phyloP scores from a whole-genome alignment of 1,140 invertebrate species.

The Tetramorium alpestre region DNA sequence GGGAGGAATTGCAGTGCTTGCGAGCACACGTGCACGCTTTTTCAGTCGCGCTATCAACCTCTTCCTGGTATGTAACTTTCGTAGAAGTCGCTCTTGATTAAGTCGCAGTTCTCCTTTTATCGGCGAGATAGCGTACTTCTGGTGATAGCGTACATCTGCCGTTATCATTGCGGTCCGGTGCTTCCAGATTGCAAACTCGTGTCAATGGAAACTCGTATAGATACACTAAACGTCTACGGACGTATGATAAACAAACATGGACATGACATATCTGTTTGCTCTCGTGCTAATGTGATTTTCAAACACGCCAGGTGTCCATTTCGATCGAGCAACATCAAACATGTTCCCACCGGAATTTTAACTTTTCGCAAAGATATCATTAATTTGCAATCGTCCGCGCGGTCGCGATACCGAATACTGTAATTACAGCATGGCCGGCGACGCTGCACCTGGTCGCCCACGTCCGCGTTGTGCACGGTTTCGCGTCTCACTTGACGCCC shows the following conservation, averaged over 20 bases:
- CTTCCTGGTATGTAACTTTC: constrained; percentile 46
- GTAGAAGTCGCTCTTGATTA: constrained; percentile 37
- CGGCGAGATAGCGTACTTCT: constrained; percentile 46
- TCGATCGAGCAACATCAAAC: background rate
- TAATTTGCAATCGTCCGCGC: background rate
- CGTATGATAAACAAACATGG: background rate
- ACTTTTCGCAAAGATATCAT: background rate
- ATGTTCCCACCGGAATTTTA: background rate
- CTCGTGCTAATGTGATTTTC: background rate
- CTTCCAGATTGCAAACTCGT: background rate
- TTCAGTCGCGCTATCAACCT: constrained; percentile 23
- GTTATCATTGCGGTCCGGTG: constrained; percentile 3
- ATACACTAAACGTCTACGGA: background rate
- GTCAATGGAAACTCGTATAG: background rate
- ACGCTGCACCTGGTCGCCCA: constrained; percentile 72
- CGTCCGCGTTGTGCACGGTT: constrained; percentile 45
- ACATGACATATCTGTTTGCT: background rate
- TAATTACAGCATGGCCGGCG: constrained; percentile 58
- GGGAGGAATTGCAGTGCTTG: constrained; percentile 37
- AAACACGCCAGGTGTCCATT: background rate
- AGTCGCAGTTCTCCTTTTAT: constrained; percentile 22
- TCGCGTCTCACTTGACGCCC: constrained; percentile 71
- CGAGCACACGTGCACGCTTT: background rate
- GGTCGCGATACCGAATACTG: constrained; percentile 10
- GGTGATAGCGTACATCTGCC: constrained; percentile 23